Evolutionary conservation across 2,113 vertebrate species (phyloP).

Genomic region (Pteruthius melanotis): DNA sequence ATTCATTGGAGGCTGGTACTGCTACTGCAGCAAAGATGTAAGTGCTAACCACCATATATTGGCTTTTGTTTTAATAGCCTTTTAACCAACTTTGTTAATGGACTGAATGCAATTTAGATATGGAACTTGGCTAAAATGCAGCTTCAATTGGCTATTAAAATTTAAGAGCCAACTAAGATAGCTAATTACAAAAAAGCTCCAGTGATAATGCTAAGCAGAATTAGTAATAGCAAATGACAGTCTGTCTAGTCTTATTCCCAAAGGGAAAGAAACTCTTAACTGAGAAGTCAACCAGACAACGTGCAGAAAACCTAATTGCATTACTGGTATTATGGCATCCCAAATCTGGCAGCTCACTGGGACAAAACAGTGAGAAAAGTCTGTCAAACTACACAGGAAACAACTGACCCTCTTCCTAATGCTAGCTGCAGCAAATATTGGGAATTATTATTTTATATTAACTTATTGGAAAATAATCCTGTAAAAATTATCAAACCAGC

Average conservation of each 20-base stretch:
- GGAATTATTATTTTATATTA: not conserved
- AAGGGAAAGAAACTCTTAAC: conserved; percentile 76
- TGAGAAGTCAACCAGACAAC: conserved; percentile 78
- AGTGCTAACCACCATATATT: conserved; percentile 69
- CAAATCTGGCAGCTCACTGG: conserved; percentile 71
- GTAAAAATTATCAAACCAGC: not conserved
- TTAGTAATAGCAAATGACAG: conserved; percentile 83
- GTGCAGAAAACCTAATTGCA: conserved; percentile 72
- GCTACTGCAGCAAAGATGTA: conserved; percentile 31
- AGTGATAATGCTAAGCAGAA: conserved; percentile 80
- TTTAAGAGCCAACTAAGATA: conserved; percentile 86
- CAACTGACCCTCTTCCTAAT: conserved; percentile 16
- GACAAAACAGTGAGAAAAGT: conserved; percentile 47
- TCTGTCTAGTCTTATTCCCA: conserved; percentile 82
- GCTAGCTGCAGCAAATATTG: not conserved
- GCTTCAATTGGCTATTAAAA: conserved; percentile 88
- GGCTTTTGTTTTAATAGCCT: conserved; percentile 81
- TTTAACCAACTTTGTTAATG: conserved; percentile 87
- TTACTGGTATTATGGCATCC: conserved; percentile 68
- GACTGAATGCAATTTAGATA: conserved; percentile 83
- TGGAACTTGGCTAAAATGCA: conserved; percentile 84
- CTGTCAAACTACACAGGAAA: conserved; percentile 35
- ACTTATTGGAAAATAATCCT: not conserved
- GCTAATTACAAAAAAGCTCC: conserved; percentile 83
- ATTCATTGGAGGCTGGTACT: conserved; percentile 19